phyloP scores from a whole-genome alignment of 1,140 invertebrate genomes.

The Brachionus koreanus region DNA sequence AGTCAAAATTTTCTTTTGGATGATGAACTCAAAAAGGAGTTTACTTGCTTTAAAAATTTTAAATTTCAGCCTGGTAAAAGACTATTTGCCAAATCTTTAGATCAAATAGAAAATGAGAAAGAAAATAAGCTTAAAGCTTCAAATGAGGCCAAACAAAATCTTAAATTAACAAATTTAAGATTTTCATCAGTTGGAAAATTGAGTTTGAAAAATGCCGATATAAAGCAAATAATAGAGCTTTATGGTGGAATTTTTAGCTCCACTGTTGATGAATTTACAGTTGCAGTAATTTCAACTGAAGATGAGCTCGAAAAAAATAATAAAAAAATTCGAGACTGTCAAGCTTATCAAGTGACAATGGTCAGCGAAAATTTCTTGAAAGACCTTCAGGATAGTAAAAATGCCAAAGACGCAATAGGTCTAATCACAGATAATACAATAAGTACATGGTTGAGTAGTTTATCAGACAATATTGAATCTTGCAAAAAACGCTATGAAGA shows the following conservation, averaged over 20 bases:
- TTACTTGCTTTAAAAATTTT: conserved; percentile 55
- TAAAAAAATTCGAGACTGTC: conserved; percentile 66
- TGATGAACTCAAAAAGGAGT: conserved; percentile 66
- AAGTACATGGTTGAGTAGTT: conserved; percentile 45
- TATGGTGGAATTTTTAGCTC: conserved; percentile 22
- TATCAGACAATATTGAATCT: neutral
- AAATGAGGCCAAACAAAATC: conserved; percentile 4
- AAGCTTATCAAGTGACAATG: conserved; percentile 71
- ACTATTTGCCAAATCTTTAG: conserved; percentile 7
- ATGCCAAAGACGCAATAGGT: conserved; percentile 64
- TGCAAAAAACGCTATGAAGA: neutral
- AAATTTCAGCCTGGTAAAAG: conserved; percentile 1
- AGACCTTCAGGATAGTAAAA: conserved; percentile 57
- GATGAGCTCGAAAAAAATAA: conserved; percentile 65
- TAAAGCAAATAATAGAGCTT: conserved; percentile 13
- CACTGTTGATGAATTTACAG: neutral
- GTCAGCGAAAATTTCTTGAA: conserved; percentile 72
- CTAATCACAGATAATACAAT: conserved; percentile 45
- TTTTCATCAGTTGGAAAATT: conserved; percentile 32
- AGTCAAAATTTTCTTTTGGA: conserved; percentile 63
- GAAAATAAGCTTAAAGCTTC: neutral
- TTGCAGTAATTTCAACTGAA: neutral
- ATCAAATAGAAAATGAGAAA: conserved; percentile 8
- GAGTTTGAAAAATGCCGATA: conserved; percentile 11
- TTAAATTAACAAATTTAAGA: neutral